Evolutionary conservation across 2,797 vertebrate species (phyloP), one percentile per base, ranked within the genome.

Genomic region (Morelia viridis): DNA sequence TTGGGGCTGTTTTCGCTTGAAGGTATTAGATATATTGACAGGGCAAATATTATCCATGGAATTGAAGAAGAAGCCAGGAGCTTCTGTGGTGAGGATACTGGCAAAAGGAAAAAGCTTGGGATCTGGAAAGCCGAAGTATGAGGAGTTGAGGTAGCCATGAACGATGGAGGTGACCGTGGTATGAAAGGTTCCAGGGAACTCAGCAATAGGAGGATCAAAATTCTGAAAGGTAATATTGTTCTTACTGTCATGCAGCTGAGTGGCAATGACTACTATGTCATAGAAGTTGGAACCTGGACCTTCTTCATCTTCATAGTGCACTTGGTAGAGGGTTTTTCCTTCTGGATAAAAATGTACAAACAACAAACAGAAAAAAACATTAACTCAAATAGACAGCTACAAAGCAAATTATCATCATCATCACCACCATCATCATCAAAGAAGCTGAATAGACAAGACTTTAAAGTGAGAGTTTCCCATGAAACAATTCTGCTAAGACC

Each of bases 111-210:
- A 99, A 22, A 99, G 98, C 91, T 99, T 99, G 28, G 99, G 99
- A 95, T 99, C 99, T 0, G 98, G 97, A 96, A 99, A 99, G 91
- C 99, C 98, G 0, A 99, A 99, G 97, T 99, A 98, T 65, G 99
- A 98, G 58, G 98, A 99, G 97, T 99, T 99, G 95, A 99, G 98
- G 97, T 99, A 99, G 92, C 99, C 99, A 0, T 99, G 99, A 91
- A 99, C 98, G 85, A 99, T 96, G 0, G 99, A 99, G 41, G 98
- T 97, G 10, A 99, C 97, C 0, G 98, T 98, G 95, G 98, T 97
- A 93, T 99, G 99, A 96, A 99, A 99, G 91, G 97, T 96, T 57
- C 98, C 98, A 0, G 97, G 95, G 64, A 98, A 95, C 19, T 98
- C 95, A 0, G 98, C 91, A 0, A 99, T 94, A 41, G 98, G 97